Percentiles rank a stretch among this genome's conserved stretches.
Conservation (phyloP, 2,113 vertebrate genomes). For the Cyanocitta stelleri region DNA sequence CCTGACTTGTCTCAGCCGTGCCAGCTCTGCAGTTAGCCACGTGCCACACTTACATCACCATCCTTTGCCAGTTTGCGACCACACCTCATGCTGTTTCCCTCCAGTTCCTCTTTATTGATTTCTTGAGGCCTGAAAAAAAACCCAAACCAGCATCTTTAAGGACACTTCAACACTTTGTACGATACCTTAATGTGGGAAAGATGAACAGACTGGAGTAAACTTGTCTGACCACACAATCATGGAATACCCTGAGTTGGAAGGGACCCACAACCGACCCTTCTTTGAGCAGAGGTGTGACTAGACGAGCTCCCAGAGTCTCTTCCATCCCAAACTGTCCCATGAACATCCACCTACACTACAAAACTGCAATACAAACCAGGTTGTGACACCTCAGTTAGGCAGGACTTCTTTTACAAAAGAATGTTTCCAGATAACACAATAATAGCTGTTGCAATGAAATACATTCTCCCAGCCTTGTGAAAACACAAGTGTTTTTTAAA, state of each 20-base stretch:
- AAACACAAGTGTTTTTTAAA: background rate
- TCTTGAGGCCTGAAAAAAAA: constrained; percentile 83
- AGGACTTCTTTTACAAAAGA: background rate
- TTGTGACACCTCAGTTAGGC: background rate
- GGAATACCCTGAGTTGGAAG: background rate
- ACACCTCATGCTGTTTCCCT: constrained; percentile 92
- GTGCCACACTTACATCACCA: constrained; percentile 85
- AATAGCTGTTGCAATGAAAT: background rate
- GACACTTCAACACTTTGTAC: background rate
- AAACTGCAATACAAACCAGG: background rate
- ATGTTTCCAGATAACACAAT: background rate
- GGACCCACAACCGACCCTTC: background rate
- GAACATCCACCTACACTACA: background rate
- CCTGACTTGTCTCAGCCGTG: background rate
- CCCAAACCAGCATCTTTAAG: background rate
- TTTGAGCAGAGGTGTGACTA: background rate
- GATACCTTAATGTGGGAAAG: background rate
- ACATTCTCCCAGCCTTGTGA: background rate
- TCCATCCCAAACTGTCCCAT: background rate
- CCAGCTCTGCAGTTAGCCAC: background rate
- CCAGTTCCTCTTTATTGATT: constrained; percentile 91
- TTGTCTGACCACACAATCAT: background rate
- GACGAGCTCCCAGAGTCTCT: background rate
- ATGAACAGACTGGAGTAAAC: background rate
- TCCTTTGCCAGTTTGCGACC: constrained; percentile 94